Base-by-base conservation (phyloP, 2,113 vertebrate species). In the Edolisoma coerulescens region DNA sequence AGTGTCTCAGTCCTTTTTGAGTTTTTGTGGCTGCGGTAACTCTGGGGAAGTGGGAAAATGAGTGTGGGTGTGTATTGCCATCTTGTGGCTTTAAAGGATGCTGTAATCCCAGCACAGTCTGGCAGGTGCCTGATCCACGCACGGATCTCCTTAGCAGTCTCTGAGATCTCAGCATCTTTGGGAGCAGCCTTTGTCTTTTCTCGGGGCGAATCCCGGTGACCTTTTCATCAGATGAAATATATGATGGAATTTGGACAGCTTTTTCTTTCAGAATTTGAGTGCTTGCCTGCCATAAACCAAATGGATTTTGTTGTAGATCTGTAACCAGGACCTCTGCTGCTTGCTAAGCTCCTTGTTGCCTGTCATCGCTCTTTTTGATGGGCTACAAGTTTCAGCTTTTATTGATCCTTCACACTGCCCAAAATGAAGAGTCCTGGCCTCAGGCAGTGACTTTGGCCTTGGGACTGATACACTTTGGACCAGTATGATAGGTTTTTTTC, bases 21-120 rank as follows among this genome's bases (percentile, higher is more conserved):
- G n/a, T 56, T 68, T 61, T 41, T 53, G 71, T 42, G 65, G 75
- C 70, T 59, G 50, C 68, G 2, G 0, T n/a, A 65, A 44, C 63
- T 41, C 33, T 12, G 37, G 49, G 41, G 37, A 47, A n/a, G 45
- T 26, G 6, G 23, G 24, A 32, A 60, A 32, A 44, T 70, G 9
- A 68, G 35, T 35, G n/a, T 87, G 61, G n/a, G 53, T 56, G 32
- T 9, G 1, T 35, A 56, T 74, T 97, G 97, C 97, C 97, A 94
- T 91, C 97, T 90, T 80, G 96, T 97, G 97, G 97, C 67, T 75
- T 42, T 64, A 65, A 69, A 15, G 15, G 50, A 24, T 17, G 24
- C 9, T 53, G 44, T 70, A 47, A 37, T 49, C 28, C 30, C 12
- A 16, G 42, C 50, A 9, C 30, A 60, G 50, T 16, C 45, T 69